A percentile compares a stretch with the other conserved stretches of the same genome.
Evolutionary conservation across 2,113 vertebrate genomes (phyloP).

Genomic region (Amazona guildingii): DNA sequence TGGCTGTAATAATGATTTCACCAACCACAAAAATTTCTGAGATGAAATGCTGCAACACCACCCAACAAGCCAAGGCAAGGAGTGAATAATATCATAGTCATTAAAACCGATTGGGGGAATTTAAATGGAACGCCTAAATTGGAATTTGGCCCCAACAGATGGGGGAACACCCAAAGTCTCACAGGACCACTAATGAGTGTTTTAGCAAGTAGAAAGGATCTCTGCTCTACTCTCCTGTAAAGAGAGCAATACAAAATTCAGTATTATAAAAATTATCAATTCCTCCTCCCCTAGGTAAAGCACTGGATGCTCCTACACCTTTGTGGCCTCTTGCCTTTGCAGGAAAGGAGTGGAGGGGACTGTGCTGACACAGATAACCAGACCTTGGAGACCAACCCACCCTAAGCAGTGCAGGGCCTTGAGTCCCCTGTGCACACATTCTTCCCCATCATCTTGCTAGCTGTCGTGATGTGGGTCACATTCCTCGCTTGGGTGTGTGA

Average conservation of each 20-base stretch:
- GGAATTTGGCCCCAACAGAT: slow-evolving; percentile 54
- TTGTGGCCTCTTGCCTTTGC: not conserved
- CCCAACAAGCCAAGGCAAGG: slow-evolving; percentile 34
- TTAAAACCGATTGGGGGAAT: slow-evolving; percentile 24
- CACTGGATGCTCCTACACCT: not conserved
- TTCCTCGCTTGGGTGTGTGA: slow-evolving; percentile 46
- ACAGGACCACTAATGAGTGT: not conserved
- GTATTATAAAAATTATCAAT: not conserved
- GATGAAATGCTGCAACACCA: slow-evolving; percentile 55
- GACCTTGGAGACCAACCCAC: not conserved
- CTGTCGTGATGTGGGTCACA: slow-evolving; percentile 36
- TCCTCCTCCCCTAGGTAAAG: not conserved
- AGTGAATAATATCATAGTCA: slow-evolving; percentile 32
- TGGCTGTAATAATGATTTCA: slow-evolving; percentile 61
- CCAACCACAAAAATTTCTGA: slow-evolving; percentile 54
- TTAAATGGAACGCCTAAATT: slow-evolving; percentile 48
- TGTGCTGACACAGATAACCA: not conserved
- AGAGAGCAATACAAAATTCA: not conserved
- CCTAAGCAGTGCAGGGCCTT: not conserved
- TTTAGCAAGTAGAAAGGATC: slow-evolving; percentile 2
- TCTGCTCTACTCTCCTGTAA: not conserved
- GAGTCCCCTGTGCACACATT: not conserved
- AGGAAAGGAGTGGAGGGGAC: not conserved
- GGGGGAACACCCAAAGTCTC: slow-evolving; percentile 56
- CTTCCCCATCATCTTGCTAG: not conserved